These are phyloP conservation scores for Alsophila aescularia DNA, from an alignment of 2,888 invertebrate genomes.

Conservation along the genomic window DNA sequence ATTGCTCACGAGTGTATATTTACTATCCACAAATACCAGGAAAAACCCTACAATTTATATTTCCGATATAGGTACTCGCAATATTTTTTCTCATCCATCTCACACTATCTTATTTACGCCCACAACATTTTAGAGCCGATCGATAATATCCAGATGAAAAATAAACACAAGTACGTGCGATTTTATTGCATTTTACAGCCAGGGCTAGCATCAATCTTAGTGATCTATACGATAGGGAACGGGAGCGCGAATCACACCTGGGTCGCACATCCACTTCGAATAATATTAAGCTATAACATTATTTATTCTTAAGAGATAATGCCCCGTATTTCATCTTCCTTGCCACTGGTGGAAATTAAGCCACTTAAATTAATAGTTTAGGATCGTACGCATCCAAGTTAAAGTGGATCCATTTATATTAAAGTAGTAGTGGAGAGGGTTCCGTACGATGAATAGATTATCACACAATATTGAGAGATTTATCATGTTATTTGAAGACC, in stretches of 20 bases:
- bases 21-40: too few relatives aligned
- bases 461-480: too few relatives aligned
- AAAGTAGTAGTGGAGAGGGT: too few relatives aligned
- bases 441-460: too few relatives aligned
- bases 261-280: constrained; percentile 27
- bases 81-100: background rate
- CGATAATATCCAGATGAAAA: constrained; percentile 8
- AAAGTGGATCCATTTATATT: too few relatives aligned
- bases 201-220: constrained; percentile 36
- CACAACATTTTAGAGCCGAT: background rate
- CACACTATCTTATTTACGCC: background rate
- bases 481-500: too few relatives aligned
- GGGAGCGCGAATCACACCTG: constrained; percentile 33
- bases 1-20: too few relatives aligned
- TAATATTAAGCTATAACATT: constrained; percentile 25
- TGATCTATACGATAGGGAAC: constrained; percentile 36
- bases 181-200: constrained; percentile 30
- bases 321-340: constrained; percentile 13
- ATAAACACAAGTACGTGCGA: constrained; percentile 9
- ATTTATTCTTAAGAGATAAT: constrained; percentile 29
- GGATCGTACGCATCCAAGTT: too few relatives aligned
- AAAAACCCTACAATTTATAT: too few relatives aligned
- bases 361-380: too few relatives aligned
- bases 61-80: background rate
- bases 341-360: background rate